phyloP scores from a whole-genome alignment of 2,113 vertebrate species.

The Microcebus tavaratra region DNA sequence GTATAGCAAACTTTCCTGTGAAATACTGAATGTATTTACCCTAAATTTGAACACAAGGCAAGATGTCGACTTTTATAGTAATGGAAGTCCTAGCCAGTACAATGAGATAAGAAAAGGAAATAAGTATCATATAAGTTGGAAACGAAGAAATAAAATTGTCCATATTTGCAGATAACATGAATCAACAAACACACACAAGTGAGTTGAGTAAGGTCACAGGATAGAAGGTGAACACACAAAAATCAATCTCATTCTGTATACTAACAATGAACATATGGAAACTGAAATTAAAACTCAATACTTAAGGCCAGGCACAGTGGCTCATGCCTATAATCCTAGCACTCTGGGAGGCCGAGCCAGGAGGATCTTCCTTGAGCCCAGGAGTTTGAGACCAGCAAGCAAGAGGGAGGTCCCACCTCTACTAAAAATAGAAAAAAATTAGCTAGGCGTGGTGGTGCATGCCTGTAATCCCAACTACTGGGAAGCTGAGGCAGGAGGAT shows the following conservation, averaged over 20 bases:
- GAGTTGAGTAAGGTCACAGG: slow-evolving; percentile 11
- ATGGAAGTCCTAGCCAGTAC: not conserved
- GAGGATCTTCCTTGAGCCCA: too few relatives aligned
- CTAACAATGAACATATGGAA: not conserved
- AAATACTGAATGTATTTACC: slow-evolving; percentile 12
- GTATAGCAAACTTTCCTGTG: not conserved
- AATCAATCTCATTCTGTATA: not conserved
- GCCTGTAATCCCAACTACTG: too few relatives aligned
- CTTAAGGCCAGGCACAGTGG: too few relatives aligned
- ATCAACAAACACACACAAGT: not conserved
- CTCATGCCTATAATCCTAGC: too few relatives aligned
- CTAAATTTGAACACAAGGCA: not conserved
- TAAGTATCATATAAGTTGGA: slow-evolving; percentile 7
- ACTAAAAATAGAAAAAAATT: too few relatives aligned
- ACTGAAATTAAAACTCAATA: slow-evolving; percentile 22
- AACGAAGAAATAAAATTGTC: slow-evolving; percentile 30
- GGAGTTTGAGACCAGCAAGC: too few relatives aligned
- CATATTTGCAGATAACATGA: not conserved
- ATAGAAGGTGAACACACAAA: not conserved
- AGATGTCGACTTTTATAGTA: not conserved
- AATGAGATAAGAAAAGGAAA: slow-evolving; percentile 24
- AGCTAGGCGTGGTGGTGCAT: too few relatives aligned
- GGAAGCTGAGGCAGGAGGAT: too few relatives aligned
- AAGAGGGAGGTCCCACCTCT: too few relatives aligned
- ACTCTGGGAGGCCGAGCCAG: too few relatives aligned